Conservation (phyloP, 1,140 invertebrate species). For the Homarus americanus region DNA sequence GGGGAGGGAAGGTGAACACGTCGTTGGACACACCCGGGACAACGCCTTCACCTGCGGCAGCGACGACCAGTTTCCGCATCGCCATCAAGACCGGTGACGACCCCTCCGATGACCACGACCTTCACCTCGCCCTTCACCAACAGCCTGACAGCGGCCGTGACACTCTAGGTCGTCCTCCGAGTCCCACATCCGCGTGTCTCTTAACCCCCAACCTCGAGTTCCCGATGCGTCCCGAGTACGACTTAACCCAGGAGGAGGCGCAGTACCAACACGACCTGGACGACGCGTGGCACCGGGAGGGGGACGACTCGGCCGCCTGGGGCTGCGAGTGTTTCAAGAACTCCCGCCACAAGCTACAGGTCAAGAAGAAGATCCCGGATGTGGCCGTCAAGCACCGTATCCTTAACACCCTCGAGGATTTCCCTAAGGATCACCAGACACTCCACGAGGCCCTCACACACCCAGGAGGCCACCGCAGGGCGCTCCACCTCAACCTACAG, state of each 20-base stretch:
- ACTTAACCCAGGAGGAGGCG: slow-evolving; percentile 14
- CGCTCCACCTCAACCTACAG: slow-evolving; percentile 48
- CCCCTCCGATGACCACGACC: not conserved
- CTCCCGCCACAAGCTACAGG: slow-evolving; percentile 6
- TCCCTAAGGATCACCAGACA: not conserved
- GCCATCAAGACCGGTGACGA: slow-evolving; percentile 34
- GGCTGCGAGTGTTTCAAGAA: slow-evolving; percentile 25
- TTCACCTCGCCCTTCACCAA: not conserved
- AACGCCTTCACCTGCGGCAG: not conserved
- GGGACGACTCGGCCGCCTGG: not conserved
- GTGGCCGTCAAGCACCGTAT: not conserved
- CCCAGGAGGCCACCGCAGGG: not conserved
- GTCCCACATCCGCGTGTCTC: slow-evolving; percentile 39
- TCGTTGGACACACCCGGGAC: not conserved
- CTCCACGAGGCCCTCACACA: not conserved
- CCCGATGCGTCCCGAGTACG: slow-evolving; percentile 40
- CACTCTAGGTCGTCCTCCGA: slow-evolving; percentile 38
- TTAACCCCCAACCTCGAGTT: slow-evolving; percentile 59
- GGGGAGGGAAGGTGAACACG: not conserved
- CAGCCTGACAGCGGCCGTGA: slow-evolving; percentile 50
- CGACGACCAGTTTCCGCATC: slow-evolving; percentile 37
- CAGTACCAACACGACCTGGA: not conserved
- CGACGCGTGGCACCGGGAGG: not conserved
- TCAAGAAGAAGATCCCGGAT: slow-evolving; percentile 7
- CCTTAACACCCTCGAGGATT: not conserved